phyloP scores from a whole-genome alignment of 2,888 invertebrate species.

The Eupithecia centaureata region DNA sequence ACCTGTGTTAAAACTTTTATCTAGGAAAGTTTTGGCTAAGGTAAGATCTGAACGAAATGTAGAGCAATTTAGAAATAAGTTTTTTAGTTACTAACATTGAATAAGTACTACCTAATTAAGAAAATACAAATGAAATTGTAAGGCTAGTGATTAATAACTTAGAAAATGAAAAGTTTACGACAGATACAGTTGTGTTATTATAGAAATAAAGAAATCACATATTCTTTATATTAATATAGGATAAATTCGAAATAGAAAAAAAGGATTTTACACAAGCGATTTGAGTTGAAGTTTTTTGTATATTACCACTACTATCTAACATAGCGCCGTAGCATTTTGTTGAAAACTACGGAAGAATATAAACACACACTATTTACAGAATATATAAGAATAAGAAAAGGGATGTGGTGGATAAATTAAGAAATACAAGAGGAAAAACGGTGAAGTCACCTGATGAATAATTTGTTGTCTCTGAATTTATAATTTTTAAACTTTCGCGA shows the following conservation, averaged over 20 bases:
- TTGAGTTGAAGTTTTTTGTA: not conserved
- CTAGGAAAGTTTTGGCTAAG: not conserved
- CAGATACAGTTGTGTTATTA: not conserved
- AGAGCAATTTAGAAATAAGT: not conserved
- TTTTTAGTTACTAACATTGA: not conserved
- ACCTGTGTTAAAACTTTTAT: not conserved
- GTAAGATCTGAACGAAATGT: not conserved
- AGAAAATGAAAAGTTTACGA: not conserved
- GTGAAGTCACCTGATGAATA: too few species aligned
- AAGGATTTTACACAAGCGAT: not conserved
- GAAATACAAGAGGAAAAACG: too few species aligned
- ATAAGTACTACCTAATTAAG: not conserved
- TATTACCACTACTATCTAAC: not conserved
- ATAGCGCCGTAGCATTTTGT: not conserved
- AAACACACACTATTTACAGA: not conserved
- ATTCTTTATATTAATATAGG: too few species aligned
- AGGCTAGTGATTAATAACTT: constrained; percentile 2
- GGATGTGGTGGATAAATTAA: not conserved
- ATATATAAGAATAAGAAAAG: not conserved
- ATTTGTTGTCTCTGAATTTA: too few species aligned
- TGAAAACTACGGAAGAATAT: not conserved
- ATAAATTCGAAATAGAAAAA: too few species aligned
- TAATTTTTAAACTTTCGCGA: too few species aligned
- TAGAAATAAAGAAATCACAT: not conserved
- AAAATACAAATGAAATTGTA: not conserved